Evolutionary conservation across 2,888 invertebrate genomes (phyloP), one percentile per base, ranked within the genome.

Genomic region (Blastobasis lacticolella): DNA sequence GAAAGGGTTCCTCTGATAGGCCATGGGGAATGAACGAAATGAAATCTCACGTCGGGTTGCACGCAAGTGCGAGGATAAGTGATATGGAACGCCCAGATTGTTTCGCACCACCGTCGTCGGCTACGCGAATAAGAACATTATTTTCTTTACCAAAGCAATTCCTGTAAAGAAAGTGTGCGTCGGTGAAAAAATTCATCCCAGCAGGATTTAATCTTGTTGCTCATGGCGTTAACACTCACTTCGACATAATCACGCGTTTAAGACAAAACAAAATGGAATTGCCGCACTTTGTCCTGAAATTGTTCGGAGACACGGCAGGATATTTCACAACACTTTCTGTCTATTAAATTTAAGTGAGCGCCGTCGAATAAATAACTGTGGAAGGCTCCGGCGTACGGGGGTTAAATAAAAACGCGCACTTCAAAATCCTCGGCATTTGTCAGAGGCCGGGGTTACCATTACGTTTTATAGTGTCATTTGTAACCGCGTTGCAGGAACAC

Each of bases 381-480:
- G 23, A 23, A 23, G 23, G 23, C 23, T 1, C 2, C 23, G 23
- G 23, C 23, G 3, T 23, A 2, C 23, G 23, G 23, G 23, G 23
- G 23, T 23, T 23, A 23, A 23, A 23, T 23, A 23, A 23, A 23
- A 23, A 23, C 23, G 23, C 23, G 23, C 38, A 41, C 40, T 49
- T 46, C 46, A 38, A 52, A 52, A 42, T 46, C 41, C 37, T 45
- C 52, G 54, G 58, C 61, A 64, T 69, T 71, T 63, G 62, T 69
- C 63, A 60, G 56, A 55, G 62, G 59, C 59, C 23, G 63, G 58
- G 62, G 63, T 58, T 57, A 62, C 62, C 58, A 58, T 67, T 64
- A 61, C 54, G 64, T 65, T 67, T 67, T 64, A 64, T 62, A 56
- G 55, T 57, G 48, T 55, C 57, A 62, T 69, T 69, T 63, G 57